Percentiles rank a stretch among this genome's conserved stretches.
These are phyloP conservation scores for Trissolcus brochymenae DNA, from an alignment of 2,888 invertebrate genomes.

Conservation along the genomic window DNA sequence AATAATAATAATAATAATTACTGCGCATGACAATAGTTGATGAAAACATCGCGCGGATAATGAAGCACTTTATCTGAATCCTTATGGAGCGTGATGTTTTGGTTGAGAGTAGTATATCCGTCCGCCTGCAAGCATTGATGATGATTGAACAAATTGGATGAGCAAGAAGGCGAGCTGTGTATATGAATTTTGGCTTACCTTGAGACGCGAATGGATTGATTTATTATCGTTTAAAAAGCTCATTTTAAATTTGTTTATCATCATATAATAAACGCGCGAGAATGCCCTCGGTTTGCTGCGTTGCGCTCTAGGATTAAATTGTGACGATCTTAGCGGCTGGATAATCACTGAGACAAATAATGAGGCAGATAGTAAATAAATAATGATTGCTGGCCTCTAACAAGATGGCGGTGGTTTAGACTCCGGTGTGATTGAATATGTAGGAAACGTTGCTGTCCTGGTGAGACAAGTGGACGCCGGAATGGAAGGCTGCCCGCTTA, in stretches of 20 bases:
- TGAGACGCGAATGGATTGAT: conserved; percentile 33
- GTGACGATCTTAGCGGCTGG: conserved; percentile 56
- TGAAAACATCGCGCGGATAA: no score
- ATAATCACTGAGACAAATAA: conserved; percentile 53
- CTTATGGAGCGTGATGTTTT: no score
- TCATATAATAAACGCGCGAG: conserved; percentile 48
- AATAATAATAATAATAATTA: no score
- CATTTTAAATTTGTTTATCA: conserved; percentile 5
- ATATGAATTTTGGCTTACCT: conserved; percentile 25
- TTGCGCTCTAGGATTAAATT: conserved; percentile 51
- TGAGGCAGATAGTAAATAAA: conserved; percentile 41
- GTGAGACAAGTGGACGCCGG: conserved; percentile 73
- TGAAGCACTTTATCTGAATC: no score
- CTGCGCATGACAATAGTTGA: no score
- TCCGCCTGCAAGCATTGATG: no score
- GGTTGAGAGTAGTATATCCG: no score
- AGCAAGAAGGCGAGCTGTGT: no score
- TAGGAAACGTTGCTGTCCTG: conserved; percentile 81
- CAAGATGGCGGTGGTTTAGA: conserved; percentile 75
- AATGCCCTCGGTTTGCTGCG: conserved; percentile 47
- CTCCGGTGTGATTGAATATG: conserved; percentile 83
- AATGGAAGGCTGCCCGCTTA: conserved; percentile 73
- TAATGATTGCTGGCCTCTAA: not conserved
- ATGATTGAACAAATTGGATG: no score
- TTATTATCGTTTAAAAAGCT: conserved; percentile 53